A percentile compares a stretch with the other conserved stretches of the same genome.
phyloP scores from a whole-genome alignment of 1,140 invertebrate genomes.

The Caenorhabditis latens region DNA sequence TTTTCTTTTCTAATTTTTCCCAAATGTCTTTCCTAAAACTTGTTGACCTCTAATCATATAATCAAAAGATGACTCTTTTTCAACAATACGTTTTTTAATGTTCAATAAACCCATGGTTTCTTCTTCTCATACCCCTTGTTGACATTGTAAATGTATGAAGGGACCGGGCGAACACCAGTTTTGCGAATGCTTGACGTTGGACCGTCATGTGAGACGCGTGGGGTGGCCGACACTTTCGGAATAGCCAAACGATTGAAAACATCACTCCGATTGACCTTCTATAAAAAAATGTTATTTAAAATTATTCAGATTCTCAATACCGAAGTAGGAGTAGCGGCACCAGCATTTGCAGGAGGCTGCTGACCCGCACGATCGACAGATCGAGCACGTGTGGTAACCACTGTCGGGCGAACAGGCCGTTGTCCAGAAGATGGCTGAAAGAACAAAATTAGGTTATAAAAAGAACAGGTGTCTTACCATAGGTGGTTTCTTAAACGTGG shows the following conservation, averaged over 20 bases:
- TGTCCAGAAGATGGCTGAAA: constrained; percentile 8
- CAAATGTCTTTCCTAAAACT: neutral
- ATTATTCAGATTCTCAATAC: neutral
- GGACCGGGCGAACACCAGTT: constrained; percentile 7
- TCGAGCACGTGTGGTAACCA: neutral
- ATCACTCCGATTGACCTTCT: neutral
- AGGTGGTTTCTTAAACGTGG: neutral
- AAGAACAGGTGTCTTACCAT: neutral
- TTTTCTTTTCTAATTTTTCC: neutral
- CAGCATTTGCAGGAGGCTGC: neutral
- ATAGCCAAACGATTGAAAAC: constrained; percentile 10
- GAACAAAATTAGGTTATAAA: neutral
- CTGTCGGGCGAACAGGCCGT: neutral
- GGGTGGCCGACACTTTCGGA: neutral
- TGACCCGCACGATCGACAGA: constrained; percentile 2
- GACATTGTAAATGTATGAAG: constrained; percentile 18
- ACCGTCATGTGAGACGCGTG: neutral
- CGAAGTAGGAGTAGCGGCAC: neutral
- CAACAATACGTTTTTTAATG: neutral
- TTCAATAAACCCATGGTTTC: constrained; percentile 32
- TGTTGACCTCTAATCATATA: too few species aligned
- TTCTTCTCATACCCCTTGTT: constrained; percentile 31
- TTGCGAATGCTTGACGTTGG: neutral
- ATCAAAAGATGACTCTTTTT: too few species aligned
- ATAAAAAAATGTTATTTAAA: neutral